Evolutionary conservation across 2,797 vertebrate genomes (phyloP), one percentile per base, ranked within the genome.

Genomic region (Intellagama lesueurii): DNA sequence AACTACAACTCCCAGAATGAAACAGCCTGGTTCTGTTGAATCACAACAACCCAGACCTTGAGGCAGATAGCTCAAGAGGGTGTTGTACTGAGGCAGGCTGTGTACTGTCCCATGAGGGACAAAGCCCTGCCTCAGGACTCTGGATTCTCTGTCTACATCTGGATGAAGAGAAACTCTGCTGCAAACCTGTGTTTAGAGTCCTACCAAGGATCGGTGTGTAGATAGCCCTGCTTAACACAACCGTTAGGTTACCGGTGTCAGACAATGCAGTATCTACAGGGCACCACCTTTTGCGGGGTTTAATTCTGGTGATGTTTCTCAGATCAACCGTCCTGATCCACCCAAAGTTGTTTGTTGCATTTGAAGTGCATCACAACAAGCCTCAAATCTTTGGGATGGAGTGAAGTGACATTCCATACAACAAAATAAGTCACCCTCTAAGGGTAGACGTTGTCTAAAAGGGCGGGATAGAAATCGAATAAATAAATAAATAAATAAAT

Each of bases 371-470:
- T 4, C 30, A 7, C 66, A 56, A 11, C 0, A 6, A 9, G 17
- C 66, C 44, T 52, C 40, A 24, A 35, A 40, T 52, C 52, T 26
- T 32, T 24, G 35, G 86, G 79, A 73, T 30, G 40, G 26, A 12
- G 32, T 2, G n/a, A 69, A 8, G 16, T 32, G 44, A 26, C 64
- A 70, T 52, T 56, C 47, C 64, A 81, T 73, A 73, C 26, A 44
- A 75, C 49, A 26, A 81, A 75, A 81, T 64, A 82, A 73, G 75
- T 88, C 69, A 64, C 69, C 14, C 40, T 81, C 56, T 47, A 73
- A 81, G 28, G 24, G 87, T 44, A n/a, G n/a, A n/a, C n/a, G n/a
- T n/a, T n/a, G n/a, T n/a, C n/a, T n/a, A n/a, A n/a, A n/a, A n/a
- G n/a, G n/a, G n/a, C n/a, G n/a, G n/a, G n/a, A n/a, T n/a, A n/a